Percentiles rank a stretch among this genome's conserved stretches.
Evolutionary conservation across 2,113 vertebrate genomes (phyloP).

Genomic region (Microtus richardsoni): DNA sequence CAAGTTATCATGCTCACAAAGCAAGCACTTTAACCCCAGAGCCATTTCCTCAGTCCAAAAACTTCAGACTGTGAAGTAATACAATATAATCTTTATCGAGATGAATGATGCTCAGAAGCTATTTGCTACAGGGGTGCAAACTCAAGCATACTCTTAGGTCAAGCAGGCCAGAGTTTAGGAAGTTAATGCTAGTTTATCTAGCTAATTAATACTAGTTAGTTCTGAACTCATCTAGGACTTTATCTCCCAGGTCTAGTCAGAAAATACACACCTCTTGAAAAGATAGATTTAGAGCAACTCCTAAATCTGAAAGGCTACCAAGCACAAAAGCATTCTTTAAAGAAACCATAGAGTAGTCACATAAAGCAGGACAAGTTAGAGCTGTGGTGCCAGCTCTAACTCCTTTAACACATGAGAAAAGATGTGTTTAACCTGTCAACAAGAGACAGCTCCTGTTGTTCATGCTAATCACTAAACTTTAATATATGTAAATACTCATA

Average conservation of each 20-base stretch:
- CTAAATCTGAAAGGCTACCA: constrained; percentile 44
- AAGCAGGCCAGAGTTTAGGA: background rate
- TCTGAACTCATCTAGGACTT: background rate
- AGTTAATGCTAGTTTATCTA: background rate
- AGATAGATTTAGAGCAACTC: background rate
- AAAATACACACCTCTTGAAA: background rate
- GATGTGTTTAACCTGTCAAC: background rate
- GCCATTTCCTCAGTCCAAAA: background rate
- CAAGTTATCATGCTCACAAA: background rate
- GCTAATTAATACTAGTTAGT: no score
- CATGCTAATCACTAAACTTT: background rate
- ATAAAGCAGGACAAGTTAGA: background rate
- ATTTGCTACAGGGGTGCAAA: background rate
- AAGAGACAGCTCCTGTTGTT: background rate
- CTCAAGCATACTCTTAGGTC: background rate
- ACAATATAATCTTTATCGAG: background rate
- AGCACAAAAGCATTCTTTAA: background rate
- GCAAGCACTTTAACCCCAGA: background rate
- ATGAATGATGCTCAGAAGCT: background rate
- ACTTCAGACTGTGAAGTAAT: background rate
- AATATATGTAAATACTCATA: background rate
- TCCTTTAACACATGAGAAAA: background rate
- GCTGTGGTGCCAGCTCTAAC: background rate
- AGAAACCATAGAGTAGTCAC: background rate
- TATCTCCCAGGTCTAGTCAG: background rate